A percentile compares a stretch with the other conserved stretches of the same genome.
Conservation (phyloP, 1,140 invertebrate genomes). For the Conus betulinus region DNA sequence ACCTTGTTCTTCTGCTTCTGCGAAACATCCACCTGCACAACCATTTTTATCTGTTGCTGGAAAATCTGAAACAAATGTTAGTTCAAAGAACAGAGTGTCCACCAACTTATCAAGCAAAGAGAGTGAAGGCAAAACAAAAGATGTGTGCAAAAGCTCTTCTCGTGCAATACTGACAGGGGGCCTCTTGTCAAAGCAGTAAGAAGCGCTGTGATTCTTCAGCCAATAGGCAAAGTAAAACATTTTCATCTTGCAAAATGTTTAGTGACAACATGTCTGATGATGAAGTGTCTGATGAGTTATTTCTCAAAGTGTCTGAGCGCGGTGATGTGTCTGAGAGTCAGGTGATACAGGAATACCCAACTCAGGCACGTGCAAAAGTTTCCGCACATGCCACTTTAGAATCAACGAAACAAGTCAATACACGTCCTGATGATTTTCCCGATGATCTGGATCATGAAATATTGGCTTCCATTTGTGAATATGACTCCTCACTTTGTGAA, state of each 20-base stretch:
- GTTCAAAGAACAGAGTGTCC: too few species aligned
- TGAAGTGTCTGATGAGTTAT: slow-evolving; percentile 64
- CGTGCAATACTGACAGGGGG: neutral
- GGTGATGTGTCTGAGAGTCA: slow-evolving; percentile 63
- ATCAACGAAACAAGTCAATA: neutral
- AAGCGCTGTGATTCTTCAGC: neutral
- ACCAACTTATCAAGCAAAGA: too few species aligned
- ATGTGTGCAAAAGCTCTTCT: neutral
- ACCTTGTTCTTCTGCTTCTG: neutral
- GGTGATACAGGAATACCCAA: slow-evolving; percentile 27
- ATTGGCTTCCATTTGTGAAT: slow-evolving; percentile 4
- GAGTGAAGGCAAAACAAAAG: neutral
- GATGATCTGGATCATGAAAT: slow-evolving; percentile 7
- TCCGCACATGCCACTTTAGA: neutral
- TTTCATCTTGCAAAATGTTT: neutral
- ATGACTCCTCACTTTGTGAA: slow-evolving; percentile 2
- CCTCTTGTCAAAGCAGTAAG: neutral
- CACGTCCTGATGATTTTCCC: neutral
- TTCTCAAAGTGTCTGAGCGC: slow-evolving; percentile 60
- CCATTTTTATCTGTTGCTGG: too few species aligned
- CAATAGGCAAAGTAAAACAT: neutral
- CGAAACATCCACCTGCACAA: too few species aligned
- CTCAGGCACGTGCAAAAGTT: neutral
- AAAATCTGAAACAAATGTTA: too few species aligned
- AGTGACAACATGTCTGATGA: slow-evolving; percentile 49